phyloP scores from a whole-genome alignment of 2,113 vertebrate species.

The Cynopterus brachyotis region DNA sequence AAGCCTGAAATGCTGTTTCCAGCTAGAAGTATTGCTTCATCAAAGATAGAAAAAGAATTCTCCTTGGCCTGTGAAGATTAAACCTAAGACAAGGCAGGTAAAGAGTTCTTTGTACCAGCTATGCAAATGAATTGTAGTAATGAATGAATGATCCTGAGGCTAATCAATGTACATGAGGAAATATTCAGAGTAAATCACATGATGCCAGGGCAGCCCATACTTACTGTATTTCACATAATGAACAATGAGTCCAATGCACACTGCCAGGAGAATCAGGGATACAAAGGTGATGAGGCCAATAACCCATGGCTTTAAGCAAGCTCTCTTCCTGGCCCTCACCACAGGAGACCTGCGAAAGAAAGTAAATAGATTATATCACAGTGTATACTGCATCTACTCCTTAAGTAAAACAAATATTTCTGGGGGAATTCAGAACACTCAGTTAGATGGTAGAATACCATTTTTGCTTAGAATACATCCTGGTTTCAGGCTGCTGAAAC shows the following conservation, averaged over 20 bases:
- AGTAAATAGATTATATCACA: neutral
- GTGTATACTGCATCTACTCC: rapidly evolving
- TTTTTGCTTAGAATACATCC: neutral
- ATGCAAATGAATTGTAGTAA: neutral
- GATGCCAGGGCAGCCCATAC: neutral
- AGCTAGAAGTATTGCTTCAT: neutral
- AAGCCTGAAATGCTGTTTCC: constrained; percentile 2
- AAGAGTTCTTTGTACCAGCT: neutral
- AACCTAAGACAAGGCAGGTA: neutral
- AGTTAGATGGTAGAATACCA: neutral
- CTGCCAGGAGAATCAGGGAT: constrained; percentile 66
- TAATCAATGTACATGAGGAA: neutral
- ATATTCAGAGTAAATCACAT: neutral
- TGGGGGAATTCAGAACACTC: neutral
- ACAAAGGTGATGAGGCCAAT: constrained; percentile 70
- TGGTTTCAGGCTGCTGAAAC: neutral
- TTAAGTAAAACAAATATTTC: neutral
- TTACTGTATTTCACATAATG: constrained; percentile 77
- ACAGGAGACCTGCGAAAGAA: constrained; percentile 51
- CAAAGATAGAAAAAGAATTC: neutral
- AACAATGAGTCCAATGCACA: constrained; percentile 72
- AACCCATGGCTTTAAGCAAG: constrained; percentile 64
- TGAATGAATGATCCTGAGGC: neutral
- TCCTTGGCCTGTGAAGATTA: neutral
- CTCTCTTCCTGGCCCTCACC: constrained; percentile 43